These are phyloP conservation scores for Hoplostethus atlanticus DNA, from an alignment of 2,797 vertebrate species.

Conservation along the genomic window DNA sequence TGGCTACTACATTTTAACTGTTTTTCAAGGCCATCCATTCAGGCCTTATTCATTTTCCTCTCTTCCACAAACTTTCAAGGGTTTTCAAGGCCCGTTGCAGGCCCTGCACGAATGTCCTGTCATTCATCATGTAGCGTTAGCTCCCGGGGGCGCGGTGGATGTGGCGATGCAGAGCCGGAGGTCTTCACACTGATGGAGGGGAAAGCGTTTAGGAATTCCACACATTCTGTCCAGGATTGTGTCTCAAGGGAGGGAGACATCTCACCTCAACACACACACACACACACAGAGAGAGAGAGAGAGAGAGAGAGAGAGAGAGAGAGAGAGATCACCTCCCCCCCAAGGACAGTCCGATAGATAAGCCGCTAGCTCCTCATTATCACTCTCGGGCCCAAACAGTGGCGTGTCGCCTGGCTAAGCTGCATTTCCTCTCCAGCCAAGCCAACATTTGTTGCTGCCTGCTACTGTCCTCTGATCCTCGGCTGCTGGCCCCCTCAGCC, in stretches of 20 bases:
- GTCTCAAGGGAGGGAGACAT: neutral
- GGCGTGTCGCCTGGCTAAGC: conserved; percentile 47
- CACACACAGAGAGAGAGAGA: neutral
- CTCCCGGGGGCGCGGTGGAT: too few species aligned
- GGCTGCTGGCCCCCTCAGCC: conserved; percentile 42
- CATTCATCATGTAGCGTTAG: too few species aligned
- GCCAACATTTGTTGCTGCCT: conserved; percentile 65
- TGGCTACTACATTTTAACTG: too few species aligned
- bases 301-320: too few species aligned
- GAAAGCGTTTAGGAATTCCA: neutral
- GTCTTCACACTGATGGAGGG: too few species aligned
- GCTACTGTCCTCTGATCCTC: conserved; percentile 59
- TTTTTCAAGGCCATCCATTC: too few species aligned
- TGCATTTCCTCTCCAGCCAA: conserved; percentile 61
- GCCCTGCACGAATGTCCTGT: neutral
- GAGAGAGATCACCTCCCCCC: conserved; percentile 24
- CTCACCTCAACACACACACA: neutral
- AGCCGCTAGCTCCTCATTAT: conserved; percentile 58
- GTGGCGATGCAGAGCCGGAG: too few species aligned
- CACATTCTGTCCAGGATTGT: neutral
- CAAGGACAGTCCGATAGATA: conserved; percentile 43
- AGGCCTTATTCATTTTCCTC: too few species aligned
- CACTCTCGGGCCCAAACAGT: conserved; percentile 61
- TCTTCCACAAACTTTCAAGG: too few species aligned
- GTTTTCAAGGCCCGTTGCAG: too few species aligned